Percentiles rank a stretch among this genome's conserved stretches.
These are phyloP conservation scores for Cremastobaeus sp. DNA, from an alignment of 2,888 invertebrate genomes.

Conservation along the genomic window DNA sequence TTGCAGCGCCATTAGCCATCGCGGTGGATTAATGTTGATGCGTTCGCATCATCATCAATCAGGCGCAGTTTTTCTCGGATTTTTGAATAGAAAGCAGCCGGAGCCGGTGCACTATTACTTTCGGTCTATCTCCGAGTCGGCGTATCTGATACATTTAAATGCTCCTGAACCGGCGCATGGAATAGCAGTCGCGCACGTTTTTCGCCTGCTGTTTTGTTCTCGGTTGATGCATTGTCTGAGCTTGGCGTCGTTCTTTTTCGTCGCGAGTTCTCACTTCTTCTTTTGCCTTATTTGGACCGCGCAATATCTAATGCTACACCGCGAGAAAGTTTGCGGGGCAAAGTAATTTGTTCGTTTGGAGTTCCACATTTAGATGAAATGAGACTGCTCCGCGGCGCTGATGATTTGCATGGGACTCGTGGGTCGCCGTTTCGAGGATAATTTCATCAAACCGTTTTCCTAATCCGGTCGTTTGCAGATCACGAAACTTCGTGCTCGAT, in stretches of 20 bases:
- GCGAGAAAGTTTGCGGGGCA: constrained; percentile 56
- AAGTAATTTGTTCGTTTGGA: constrained; percentile 56
- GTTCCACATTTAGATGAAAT: constrained; percentile 59
- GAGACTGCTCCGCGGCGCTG: constrained; percentile 42
- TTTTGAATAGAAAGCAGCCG: constrained; percentile 48
- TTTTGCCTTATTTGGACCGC: constrained; percentile 47
- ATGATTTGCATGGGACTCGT: constrained; percentile 56
- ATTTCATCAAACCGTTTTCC: constrained; percentile 56
- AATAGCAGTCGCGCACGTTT: constrained; percentile 44
- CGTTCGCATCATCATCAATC: constrained; percentile 47
- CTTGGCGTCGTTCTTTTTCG: constrained; percentile 38
- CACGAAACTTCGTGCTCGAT: constrained; percentile 58
- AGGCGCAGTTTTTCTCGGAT: constrained; percentile 38
- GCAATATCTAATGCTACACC: constrained; percentile 48
- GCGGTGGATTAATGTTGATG: constrained; percentile 36
- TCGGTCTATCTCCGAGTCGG: constrained; percentile 40
- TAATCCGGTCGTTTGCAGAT: constrained; percentile 52
- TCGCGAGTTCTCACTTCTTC: constrained; percentile 50
- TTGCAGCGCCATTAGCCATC: constrained; percentile 22
- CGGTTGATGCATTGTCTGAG: constrained; percentile 38
- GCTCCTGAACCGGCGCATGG: constrained; percentile 9
- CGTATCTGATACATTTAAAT: constrained; percentile 50
- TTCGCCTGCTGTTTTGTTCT: constrained; percentile 33
- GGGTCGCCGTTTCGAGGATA: constrained; percentile 44
- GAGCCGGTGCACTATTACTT: constrained; percentile 30